Percentiles rank a stretch among this genome's conserved stretches.
Evolutionary conservation across 2,113 vertebrate genomes (phyloP).

Genomic region (Tricholaema leucomelas): DNA sequence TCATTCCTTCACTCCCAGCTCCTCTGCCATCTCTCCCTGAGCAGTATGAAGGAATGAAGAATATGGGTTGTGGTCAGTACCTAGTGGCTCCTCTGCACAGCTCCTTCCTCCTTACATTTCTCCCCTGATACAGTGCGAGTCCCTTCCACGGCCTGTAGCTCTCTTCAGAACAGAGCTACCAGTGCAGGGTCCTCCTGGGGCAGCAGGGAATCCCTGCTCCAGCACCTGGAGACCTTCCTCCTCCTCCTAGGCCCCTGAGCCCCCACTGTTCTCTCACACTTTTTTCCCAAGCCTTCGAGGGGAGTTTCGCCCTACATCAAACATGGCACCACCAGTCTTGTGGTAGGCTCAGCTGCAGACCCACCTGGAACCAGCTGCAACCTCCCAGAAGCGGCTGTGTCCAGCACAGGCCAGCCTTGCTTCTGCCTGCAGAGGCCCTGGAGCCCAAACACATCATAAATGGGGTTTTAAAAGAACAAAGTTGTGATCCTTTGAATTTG

Average conservation of each 20-base stretch:
- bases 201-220: neutral
- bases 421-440: neutral
- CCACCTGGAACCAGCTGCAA: neutral
- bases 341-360: neutral
- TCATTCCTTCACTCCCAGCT: neutral
- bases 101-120: neutral
- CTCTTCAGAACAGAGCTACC: neutral
- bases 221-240: too few species aligned
- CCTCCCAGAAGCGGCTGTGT: neutral
- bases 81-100: neutral
- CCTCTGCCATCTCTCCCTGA: neutral
- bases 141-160: neutral
- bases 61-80: too few species aligned
- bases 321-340: fast-evolving
- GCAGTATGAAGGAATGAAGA: neutral
- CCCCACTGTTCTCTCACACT: neutral
- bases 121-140: fast-evolving
- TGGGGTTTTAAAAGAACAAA: neutral
- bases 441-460: neutral
- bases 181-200: neutral
- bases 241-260: neutral
- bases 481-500: neutral
- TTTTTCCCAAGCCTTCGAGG: neutral
- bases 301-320: neutral
- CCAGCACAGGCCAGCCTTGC: fast-evolving